Evolutionary conservation across 2,797 vertebrate species (phyloP), one percentile per base, ranked within the genome.

Genomic region (Cheirogaleus major): DNA sequence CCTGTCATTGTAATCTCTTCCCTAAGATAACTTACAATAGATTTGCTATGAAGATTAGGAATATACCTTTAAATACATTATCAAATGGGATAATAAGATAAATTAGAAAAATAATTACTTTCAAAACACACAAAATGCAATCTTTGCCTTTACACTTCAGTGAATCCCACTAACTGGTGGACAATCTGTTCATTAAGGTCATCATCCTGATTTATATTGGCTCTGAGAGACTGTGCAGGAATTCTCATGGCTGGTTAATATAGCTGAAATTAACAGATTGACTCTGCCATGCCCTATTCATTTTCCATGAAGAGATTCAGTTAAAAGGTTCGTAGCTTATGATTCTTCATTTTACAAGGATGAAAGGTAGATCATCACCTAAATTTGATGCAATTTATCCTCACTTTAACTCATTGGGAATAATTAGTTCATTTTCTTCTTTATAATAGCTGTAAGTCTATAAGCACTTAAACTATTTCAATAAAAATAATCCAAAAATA

Each of bases 361-460:
- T 97, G 95, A 97, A 91, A 97, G 90, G 85, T 93, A 96, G 94
- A 97, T 97, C 95, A 95, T 95, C 93, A 96, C 65, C 80, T 96
- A 97, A 96, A 95, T 96, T 96, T 97, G 95, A 95, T 87, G 93
- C 85, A 96, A 95, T 95, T 97, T 97, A 96, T 91, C 81, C 87
- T 95, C 75, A 96, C 82, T 97, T 97, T 96, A 87, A 91, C 90
- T 96, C 80, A 93, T 30, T 96, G 57, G 50, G n/a, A 81, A 96
- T 96, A 97, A 95, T 96, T 97, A 97, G 79, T 92, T 97, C 96
- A 96, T 96, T 97, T 97, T 96, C 72, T 96, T 97, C 88, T 90
- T 94, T 91, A 93, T 92, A 95, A 90, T 93, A 95, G 48, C 72
- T 90, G 0, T 89, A 93, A 97, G 65, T 95, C 89, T 96, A 95